Percentiles rank a stretch among this genome's conserved stretches.
Conservation (phyloP, 2,888 invertebrate genomes). For the Helicoverpa assulta region DNA sequence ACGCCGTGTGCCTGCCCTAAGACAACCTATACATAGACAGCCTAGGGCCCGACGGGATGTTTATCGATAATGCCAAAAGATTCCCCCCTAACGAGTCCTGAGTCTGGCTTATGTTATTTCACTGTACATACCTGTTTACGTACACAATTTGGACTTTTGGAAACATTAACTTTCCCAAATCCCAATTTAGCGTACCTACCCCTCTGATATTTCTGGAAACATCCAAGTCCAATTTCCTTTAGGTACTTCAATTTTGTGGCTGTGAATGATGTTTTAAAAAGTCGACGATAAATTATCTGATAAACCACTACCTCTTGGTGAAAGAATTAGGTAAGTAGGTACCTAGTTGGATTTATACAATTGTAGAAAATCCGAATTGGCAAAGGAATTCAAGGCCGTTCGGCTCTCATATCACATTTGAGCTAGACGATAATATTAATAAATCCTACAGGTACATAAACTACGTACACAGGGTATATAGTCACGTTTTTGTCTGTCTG, state of each 20-base stretch:
- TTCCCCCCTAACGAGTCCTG: slow-evolving; percentile 67
- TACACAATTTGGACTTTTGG: slow-evolving; percentile 35
- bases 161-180: slow-evolving; percentile 24
- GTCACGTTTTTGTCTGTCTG: slow-evolving; percentile 71
- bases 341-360: slow-evolving; percentile 37
- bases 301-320: slow-evolving; percentile 20
- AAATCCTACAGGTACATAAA: slow-evolving; percentile 53
- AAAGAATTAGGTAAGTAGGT: slow-evolving; percentile 29
- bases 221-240: slow-evolving; percentile 6
- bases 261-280: background rate
- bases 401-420: slow-evolving; percentile 43
- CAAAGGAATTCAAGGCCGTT: slow-evolving; percentile 51
- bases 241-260: background rate
- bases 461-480: slow-evolving; percentile 52
- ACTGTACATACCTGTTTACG: slow-evolving; percentile 42
- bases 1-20: slow-evolving; percentile 87
- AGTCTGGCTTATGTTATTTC: slow-evolving; percentile 62
- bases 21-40: slow-evolving; percentile 84
- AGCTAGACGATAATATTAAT: slow-evolving; percentile 43
- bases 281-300: slow-evolving; percentile 7
- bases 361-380: slow-evolving; percentile 47
- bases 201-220: slow-evolving; percentile 21
- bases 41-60: slow-evolving; percentile 80
- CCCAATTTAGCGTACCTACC: slow-evolving; percentile 16
- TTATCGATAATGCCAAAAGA: slow-evolving; percentile 73